A percentile compares a stretch with the other conserved stretches of the same genome.
Evolutionary conservation across 2,888 invertebrate species (phyloP).

Genomic region (Erebia ligea): DNA sequence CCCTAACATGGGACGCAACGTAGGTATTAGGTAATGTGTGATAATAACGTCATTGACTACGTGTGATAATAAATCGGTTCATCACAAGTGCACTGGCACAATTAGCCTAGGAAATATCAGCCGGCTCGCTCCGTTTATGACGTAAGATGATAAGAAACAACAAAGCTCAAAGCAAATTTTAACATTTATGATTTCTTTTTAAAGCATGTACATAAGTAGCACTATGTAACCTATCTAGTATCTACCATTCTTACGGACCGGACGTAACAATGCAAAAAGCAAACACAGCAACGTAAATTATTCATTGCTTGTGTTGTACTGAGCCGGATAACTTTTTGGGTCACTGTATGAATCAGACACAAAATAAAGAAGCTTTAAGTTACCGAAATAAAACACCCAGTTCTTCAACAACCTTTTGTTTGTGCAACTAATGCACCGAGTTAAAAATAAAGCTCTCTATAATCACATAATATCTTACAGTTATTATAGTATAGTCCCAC

Average conservation of each 20-base stretch:
- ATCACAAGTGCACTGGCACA: too few species aligned
- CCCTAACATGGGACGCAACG: too few species aligned
- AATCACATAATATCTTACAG: too few species aligned
- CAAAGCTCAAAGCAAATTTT: not conserved
- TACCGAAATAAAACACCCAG: slow-evolving; percentile 11
- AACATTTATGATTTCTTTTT: not conserved
- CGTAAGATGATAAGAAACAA: not conserved
- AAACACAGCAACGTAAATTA: slow-evolving; percentile 36
- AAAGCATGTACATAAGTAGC: not conserved
- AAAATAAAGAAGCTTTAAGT: slow-evolving; percentile 28
- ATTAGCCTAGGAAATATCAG: too few species aligned
- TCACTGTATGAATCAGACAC: slow-evolving; percentile 38
- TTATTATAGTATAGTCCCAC: too few species aligned
- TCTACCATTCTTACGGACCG: slow-evolving; percentile 21
- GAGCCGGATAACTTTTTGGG: slow-evolving; percentile 37
- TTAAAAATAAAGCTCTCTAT: too few species aligned
- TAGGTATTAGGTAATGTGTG: too few species aligned
- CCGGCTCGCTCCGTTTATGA: not conserved
- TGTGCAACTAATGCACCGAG: too few species aligned
- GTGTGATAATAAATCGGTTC: too few species aligned
- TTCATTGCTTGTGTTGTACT: slow-evolving; percentile 38
- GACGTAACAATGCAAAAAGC: slow-evolving; percentile 39
- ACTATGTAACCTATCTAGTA: not conserved
- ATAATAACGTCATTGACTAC: too few species aligned
- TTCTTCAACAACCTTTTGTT: not conserved